phyloP scores from a whole-genome alignment of 2,113 vertebrate species.

The Conger conger region DNA sequence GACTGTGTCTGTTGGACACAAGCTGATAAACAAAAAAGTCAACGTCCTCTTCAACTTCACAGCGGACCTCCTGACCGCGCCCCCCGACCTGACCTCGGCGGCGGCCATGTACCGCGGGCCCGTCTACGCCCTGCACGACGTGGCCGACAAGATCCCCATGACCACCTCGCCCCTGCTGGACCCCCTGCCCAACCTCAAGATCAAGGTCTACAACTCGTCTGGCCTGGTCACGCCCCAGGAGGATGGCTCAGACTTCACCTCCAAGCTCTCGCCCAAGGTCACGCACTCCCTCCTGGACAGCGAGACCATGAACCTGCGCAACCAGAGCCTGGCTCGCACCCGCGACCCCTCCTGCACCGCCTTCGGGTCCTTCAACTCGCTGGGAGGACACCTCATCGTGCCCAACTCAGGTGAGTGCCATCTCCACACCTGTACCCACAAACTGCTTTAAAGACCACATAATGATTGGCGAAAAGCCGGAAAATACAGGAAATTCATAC shows the following conservation, averaged over 20 bases:
- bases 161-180: constrained; percentile 92
- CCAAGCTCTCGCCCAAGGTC: constrained; percentile 90
- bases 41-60: constrained; percentile 23
- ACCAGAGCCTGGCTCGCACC: constrained; percentile 84
- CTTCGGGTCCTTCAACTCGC: constrained; percentile 89
- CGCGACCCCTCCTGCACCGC: constrained; percentile 86
- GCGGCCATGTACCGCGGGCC: constrained; percentile 92
- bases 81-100: constrained; percentile 88
- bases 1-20: no score
- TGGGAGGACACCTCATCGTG: constrained; percentile 93
- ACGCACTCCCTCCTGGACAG: constrained; percentile 86
- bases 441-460: no score
- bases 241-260: constrained; percentile 83
- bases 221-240: constrained; percentile 88
- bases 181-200: constrained; percentile 90
- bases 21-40: no score
- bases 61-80: constrained; percentile 82
- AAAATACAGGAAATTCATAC: no score
- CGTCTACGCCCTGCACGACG: constrained; percentile 87
- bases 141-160: constrained; percentile 94
- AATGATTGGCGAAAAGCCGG: background rate
- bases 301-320: constrained; percentile 83
- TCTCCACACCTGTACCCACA: no score
- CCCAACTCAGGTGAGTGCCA: constrained; percentile 84
- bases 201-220: constrained; percentile 91